Conservation (phyloP, 2,113 vertebrate species). For the Lipotes vexillifer region DNA sequence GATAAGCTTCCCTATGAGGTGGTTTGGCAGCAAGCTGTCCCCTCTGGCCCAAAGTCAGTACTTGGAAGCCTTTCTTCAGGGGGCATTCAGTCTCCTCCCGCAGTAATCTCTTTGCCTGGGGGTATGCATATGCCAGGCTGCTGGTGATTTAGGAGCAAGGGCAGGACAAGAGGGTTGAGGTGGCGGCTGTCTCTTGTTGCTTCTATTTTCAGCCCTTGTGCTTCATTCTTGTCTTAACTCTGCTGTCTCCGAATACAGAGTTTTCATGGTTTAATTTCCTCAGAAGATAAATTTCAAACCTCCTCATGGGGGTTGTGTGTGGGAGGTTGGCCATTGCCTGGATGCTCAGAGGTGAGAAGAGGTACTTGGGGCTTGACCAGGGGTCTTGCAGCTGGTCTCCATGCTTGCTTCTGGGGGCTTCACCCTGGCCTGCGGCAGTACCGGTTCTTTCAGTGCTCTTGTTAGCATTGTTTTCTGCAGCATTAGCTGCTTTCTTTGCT, state of each 20-base stretch:
- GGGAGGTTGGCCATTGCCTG: not conserved
- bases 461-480: not conserved
- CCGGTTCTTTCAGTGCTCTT: rapidly evolving
- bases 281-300: not conserved
- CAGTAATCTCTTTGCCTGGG: too few species aligned
- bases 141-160: not conserved
- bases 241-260: not conserved
- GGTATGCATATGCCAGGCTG: rapidly evolving
- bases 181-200: not conserved
- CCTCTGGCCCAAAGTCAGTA: not conserved
- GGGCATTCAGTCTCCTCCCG: too few species aligned
- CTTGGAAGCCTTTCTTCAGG: not conserved
- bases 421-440: rapidly evolving
- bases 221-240: not conserved
- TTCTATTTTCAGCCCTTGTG: not conserved
- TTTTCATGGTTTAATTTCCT: not conserved
- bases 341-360: not conserved
- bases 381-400: not conserved
- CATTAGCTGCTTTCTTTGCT: not conserved
- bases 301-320: not conserved
- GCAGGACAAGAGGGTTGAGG: not conserved
- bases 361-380: not conserved
- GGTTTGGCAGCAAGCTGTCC: not conserved
- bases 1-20: not conserved
- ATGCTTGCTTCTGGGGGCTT: rapidly evolving